These are phyloP conservation scores for Fragum fragum DNA, from an alignment of 2,888 invertebrate genomes.

Conservation along the genomic window DNA sequence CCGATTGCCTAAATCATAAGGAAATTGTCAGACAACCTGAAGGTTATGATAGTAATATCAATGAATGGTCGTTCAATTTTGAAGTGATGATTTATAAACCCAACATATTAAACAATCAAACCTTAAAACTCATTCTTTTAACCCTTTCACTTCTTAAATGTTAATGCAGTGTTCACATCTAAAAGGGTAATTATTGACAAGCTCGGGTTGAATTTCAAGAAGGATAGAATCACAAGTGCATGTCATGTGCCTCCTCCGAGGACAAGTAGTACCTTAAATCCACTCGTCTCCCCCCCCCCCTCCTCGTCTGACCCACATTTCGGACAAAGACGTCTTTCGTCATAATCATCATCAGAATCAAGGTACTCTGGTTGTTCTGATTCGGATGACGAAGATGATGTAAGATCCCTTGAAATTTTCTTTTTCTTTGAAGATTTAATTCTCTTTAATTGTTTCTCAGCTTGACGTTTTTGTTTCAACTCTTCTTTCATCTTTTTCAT, in stretches of 20 bases:
- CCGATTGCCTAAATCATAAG: not conserved
- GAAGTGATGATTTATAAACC: not conserved
- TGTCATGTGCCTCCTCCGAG: conserved; percentile 25
- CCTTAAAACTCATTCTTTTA: not conserved
- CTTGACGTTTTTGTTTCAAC: not conserved
- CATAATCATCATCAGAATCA: not conserved
- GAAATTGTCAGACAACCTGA: not conserved
- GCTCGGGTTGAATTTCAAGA: conserved; percentile 12
- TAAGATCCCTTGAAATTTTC: no score
- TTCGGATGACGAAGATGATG: conserved; percentile 10
- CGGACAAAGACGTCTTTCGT: conserved; percentile 14
- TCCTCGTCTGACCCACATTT: conserved; percentile 26
- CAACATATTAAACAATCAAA: not conserved
- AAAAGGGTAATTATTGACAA: conserved; percentile 14
- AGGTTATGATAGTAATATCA: not conserved
- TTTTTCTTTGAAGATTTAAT: no score
- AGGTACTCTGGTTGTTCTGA: not conserved
- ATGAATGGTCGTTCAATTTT: not conserved
- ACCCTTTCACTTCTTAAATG: no score
- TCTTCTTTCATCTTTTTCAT: not conserved
- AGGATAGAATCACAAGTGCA: conserved; percentile 28
- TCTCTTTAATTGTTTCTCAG: no score
- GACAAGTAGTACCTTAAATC: not conserved
- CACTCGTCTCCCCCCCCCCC: conserved; percentile 28
- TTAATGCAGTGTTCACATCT: conserved; percentile 21